These are phyloP conservation scores for Platycheirus albimanus DNA, from an alignment of 2,888 invertebrate species.

Conservation along the genomic window DNA sequence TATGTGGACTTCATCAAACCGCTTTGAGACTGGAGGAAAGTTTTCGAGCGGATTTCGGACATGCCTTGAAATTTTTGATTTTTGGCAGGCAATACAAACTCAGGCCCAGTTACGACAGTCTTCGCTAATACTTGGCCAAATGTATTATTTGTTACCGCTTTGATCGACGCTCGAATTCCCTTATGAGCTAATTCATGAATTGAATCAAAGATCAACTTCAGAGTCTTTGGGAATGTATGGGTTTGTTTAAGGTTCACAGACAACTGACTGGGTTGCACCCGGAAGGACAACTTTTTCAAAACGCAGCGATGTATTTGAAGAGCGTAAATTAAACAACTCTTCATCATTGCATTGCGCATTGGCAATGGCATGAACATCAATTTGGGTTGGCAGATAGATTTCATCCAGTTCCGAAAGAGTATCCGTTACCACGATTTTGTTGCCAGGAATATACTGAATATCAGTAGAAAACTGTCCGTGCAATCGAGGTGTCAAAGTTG, in stretches of 20 bases:
- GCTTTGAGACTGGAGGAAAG: no score
- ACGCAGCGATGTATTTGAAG: background rate
- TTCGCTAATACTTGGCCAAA: conserved; percentile 38
- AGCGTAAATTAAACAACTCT: conserved; percentile 32
- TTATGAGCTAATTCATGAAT: no score
- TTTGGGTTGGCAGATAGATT: no score
- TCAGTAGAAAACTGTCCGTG: no score
- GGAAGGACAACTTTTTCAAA: background rate
- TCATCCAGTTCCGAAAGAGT: conserved; percentile 62
- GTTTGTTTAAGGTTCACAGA: background rate
- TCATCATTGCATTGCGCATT: conserved; percentile 38
- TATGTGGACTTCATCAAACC: conserved; percentile 55
- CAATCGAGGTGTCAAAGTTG: no score
- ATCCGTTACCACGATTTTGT: conserved; percentile 62
- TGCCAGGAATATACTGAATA: no score
- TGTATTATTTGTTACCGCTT: no score
- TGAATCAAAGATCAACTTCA: no score
- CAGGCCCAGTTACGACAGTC: conserved; percentile 39
- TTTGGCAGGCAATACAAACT: conserved; percentile 18
- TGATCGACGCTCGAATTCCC: no score
- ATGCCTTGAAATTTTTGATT: conserved; percentile 23
- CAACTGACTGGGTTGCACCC: background rate
- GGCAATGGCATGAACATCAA: no score
- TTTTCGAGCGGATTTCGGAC: no score
- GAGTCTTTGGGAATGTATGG: conserved; percentile 19